Evolutionary conservation across 2,888 invertebrate genomes (phyloP).

Genomic region (Andricus curvator): DNA sequence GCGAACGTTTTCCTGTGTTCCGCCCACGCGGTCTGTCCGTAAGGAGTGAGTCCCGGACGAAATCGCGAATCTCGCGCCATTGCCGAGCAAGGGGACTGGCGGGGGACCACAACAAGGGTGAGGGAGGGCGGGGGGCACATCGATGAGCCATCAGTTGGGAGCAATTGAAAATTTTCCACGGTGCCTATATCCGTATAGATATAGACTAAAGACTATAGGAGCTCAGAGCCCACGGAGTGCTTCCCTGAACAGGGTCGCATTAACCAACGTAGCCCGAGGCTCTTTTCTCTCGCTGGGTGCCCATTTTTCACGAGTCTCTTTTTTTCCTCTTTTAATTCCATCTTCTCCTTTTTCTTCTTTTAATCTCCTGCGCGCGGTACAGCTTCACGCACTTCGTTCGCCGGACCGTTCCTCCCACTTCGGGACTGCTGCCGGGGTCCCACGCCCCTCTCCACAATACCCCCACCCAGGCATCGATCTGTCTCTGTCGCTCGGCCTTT

Average conservation of each 20-base stretch:
- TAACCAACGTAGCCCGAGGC: constrained; percentile 72
- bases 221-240: constrained; percentile 62
- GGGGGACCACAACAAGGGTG: constrained; percentile 20
- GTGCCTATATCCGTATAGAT: constrained; percentile 50
- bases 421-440: constrained; percentile 41
- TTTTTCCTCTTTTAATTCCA: constrained; percentile 65
- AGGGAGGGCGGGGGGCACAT: constrained; percentile 8
- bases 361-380: constrained; percentile 63
- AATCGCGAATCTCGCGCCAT: constrained; percentile 47
- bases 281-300: constrained; percentile 72
- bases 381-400: constrained; percentile 41
- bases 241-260: constrained; percentile 73
- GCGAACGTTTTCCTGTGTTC: constrained; percentile 42
- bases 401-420: constrained; percentile 57
- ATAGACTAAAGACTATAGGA: background rate
- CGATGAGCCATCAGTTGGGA: constrained; percentile 48
- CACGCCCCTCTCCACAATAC: constrained; percentile 34
- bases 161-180: constrained; percentile 70
- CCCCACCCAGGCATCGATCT: constrained; percentile 47
- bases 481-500: constrained; percentile 41
- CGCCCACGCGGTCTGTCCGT: constrained; percentile 52
- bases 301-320: constrained; percentile 74
- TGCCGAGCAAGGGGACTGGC: constrained; percentile 25
- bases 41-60: constrained; percentile 45
- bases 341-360: constrained; percentile 68